phyloP scores from a whole-genome alignment of 53 echinoderm and acorn worm species.

The Paelopatides confundens region DNA sequence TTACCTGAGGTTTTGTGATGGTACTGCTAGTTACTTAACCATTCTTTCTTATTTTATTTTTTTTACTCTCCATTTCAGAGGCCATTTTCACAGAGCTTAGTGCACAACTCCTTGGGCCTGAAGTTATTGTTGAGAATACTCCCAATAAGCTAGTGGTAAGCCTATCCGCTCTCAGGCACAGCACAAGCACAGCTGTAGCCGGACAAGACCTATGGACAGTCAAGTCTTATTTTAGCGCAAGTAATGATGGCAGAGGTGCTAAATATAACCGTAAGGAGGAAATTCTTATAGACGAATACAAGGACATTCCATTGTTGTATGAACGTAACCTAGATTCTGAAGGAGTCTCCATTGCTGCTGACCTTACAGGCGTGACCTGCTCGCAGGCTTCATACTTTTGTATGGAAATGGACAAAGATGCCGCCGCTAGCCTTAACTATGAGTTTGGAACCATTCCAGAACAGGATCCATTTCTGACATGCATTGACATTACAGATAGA shows the following conservation, averaged over 20 bases:
- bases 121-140: conserved; percentile 73
- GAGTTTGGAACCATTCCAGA: conserved; percentile 79
- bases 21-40: too few species aligned
- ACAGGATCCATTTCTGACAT: conserved; percentile 73
- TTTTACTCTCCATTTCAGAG: conserved; percentile 48
- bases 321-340: conserved; percentile 68
- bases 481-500: conserved; percentile 84
- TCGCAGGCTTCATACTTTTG: conserved; percentile 80
- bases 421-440: conserved; percentile 71
- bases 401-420: conserved; percentile 78
- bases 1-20: too few species aligned
- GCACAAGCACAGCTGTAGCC: conserved; percentile 70
- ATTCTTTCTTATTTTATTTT: too few species aligned
- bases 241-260: conserved; percentile 70
- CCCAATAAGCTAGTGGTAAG: conserved; percentile 71
- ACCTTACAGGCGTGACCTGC: conserved; percentile 78
- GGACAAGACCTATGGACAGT: conserved; percentile 78
- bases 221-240: conserved; percentile 71
- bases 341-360: conserved; percentile 63
- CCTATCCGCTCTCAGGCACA: conserved; percentile 71
- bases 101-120: conserved; percentile 70
- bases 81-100: conserved; percentile 85
- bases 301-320: conserved; percentile 57
- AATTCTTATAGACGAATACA: conserved; percentile 60
- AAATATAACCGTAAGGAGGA: conserved; percentile 72